Evolutionary conservation across 2,888 invertebrate species (phyloP).

Genomic region (Agriopis leucophaearia): DNA sequence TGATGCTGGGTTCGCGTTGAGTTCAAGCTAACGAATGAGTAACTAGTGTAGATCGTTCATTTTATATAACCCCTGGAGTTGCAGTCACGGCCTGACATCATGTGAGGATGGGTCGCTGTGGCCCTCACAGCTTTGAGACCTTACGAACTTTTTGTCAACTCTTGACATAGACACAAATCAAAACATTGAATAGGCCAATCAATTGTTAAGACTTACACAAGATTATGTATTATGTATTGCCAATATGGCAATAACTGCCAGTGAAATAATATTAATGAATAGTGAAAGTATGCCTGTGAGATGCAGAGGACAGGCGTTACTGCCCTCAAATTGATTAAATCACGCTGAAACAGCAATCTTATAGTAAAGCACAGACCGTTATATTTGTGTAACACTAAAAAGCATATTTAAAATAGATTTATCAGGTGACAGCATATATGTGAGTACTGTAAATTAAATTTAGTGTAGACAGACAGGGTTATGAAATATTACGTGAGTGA

Average conservation of each 20-base stretch:
- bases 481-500: constrained; percentile 70
- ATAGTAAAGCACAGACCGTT: background rate
- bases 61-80: constrained; percentile 79
- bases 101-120: constrained; percentile 67
- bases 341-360: background rate
- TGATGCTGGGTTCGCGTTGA: constrained; percentile 80
- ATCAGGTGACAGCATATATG: background rate
- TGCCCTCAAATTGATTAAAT: constrained; percentile 7
- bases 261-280: constrained; percentile 29
- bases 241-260: constrained; percentile 21
- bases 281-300: constrained; percentile 28
- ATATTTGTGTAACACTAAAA: background rate
- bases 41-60: constrained; percentile 75
- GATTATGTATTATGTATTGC: constrained; percentile 24
- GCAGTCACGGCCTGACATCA: constrained; percentile 81
- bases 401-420: background rate
- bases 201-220: constrained; percentile 41
- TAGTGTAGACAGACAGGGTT: constrained; percentile 39
- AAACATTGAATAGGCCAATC: constrained; percentile 48
- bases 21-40: constrained; percentile 84
- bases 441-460: background rate
- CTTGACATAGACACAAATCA: constrained; percentile 52
- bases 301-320: background rate
- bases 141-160: constrained; percentile 66
- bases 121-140: constrained; percentile 55